Conservation (phyloP, 2,797 vertebrate species). For the Parauchenoglanis punctatus region DNA sequence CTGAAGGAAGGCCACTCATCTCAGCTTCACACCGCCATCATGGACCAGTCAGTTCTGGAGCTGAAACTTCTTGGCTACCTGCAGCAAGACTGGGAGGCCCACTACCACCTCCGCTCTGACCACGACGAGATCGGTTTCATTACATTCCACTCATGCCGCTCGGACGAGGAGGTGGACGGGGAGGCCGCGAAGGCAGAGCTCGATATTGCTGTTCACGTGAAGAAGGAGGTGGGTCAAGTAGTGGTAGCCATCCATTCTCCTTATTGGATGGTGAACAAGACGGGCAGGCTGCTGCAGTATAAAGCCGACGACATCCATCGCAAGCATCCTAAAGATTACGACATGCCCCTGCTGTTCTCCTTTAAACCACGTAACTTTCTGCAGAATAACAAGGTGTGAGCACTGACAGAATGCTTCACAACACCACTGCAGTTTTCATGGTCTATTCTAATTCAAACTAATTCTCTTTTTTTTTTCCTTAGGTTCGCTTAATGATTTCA, state of each 20-base stretch:
- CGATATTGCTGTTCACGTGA: slow-evolving; percentile 90
- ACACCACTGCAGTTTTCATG: not conserved
- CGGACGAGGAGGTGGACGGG: slow-evolving; percentile 78
- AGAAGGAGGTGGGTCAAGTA: slow-evolving; percentile 83
- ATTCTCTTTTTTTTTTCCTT: not conserved
- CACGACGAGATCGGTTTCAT: slow-evolving; percentile 91
- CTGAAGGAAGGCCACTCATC: slow-evolving; percentile 85
- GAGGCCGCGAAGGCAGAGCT: slow-evolving; percentile 79
- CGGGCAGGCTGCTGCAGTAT: slow-evolving; percentile 90
- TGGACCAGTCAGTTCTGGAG: slow-evolving; percentile 82
- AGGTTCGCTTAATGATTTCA: slow-evolving; percentile 96
- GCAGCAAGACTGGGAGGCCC: slow-evolving; percentile 86
- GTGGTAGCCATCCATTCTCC: slow-evolving; percentile 88
- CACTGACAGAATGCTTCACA: not conserved
- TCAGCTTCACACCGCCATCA: slow-evolving; percentile 86
- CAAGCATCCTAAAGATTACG: slow-evolving; percentile 92
- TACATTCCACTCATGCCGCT: slow-evolving; percentile 79
- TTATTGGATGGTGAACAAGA: slow-evolving; percentile 99
- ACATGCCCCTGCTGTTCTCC: slow-evolving; percentile 93
- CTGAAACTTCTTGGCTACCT: slow-evolving; percentile 87
- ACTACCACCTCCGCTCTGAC: slow-evolving; percentile 80
- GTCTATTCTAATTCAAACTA: not conserved
- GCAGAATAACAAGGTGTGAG: slow-evolving; percentile 90
- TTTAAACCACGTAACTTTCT: slow-evolving; percentile 94
- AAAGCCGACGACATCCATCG: slow-evolving; percentile 96